A percentile compares a stretch with the other conserved stretches of the same genome.
These are phyloP conservation scores for Odocoileus hemionus DNA, from an alignment of 2,113 vertebrate genomes.

Conservation along the genomic window DNA sequence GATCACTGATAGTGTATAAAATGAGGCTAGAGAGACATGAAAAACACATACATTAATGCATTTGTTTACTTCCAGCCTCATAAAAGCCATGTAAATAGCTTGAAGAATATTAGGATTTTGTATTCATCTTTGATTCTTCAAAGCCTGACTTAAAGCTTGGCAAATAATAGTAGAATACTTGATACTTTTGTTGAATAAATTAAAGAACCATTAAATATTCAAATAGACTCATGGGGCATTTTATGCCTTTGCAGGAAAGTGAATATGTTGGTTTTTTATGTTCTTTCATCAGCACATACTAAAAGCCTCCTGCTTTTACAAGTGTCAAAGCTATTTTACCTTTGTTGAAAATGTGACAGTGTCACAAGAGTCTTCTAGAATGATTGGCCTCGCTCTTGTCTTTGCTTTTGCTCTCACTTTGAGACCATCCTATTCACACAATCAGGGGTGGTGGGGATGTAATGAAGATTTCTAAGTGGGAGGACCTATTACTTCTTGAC, in stretches of 20 bases:
- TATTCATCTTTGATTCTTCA: neutral
- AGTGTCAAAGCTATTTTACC: neutral
- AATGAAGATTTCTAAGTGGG: neutral
- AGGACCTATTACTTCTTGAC: neutral
- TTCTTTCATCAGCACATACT: neutral
- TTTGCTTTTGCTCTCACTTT: neutral
- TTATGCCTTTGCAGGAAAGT: neutral
- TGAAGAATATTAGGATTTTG: neutral
- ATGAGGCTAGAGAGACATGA: neutral
- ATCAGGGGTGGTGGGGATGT: neutral
- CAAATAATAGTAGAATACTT: neutral
- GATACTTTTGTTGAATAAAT: neutral
- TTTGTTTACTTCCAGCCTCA: neutral
- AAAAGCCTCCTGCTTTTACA: neutral
- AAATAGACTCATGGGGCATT: neutral
- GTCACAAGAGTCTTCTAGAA: neutral
- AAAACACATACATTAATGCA: neutral
- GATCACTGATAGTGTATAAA: neutral
- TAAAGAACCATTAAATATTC: neutral
- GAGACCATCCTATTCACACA: neutral
- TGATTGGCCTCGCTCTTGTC: neutral
- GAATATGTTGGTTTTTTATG: neutral
- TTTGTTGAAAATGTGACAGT: neutral
- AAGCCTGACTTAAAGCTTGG: neutral
- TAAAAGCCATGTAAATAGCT: neutral